Conservation (phyloP, 2,888 invertebrate species). For the Heterodera filipjevi region DNA sequence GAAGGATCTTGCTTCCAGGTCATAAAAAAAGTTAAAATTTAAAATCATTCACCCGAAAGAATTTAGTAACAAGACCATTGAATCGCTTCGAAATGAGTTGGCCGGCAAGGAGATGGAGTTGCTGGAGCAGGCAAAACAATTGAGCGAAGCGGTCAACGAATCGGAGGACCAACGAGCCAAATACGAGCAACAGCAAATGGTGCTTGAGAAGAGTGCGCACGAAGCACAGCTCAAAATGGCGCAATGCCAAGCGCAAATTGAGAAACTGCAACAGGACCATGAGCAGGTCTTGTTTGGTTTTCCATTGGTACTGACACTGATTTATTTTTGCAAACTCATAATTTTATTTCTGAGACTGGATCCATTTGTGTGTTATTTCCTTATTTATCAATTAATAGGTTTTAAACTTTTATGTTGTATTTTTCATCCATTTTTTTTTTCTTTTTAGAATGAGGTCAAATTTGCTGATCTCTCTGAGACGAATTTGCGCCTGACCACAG, state of each 20-base stretch:
- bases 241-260: constrained; percentile 27
- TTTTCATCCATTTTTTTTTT: background rate
- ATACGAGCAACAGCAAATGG: constrained; percentile 22
- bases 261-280: constrained; percentile 5
- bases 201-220: constrained; percentile 20
- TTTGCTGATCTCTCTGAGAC: constrained; percentile 16
- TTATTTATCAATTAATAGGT: too few relatives aligned
- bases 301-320: too few relatives aligned
- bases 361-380: too few relatives aligned
- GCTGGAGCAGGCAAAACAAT: constrained; percentile 11
- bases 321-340: too few relatives aligned
- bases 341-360: too few relatives aligned
- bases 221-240: constrained; percentile 23
- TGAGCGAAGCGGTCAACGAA: constrained; percentile 16
- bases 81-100: constrained; percentile 31
- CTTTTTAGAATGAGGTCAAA: background rate
- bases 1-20: constrained; percentile 25
- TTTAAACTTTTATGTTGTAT: too few relatives aligned
- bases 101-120: constrained; percentile 29
- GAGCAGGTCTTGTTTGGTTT: constrained; percentile 1
- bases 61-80: constrained; percentile 24
- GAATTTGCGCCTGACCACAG: constrained; percentile 6
- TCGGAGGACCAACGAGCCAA: constrained; percentile 17
- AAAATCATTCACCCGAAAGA: background rate
- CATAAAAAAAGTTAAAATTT: too few relatives aligned